phyloP scores from a whole-genome alignment of 2,113 vertebrate species.

The Sitta europaea region DNA sequence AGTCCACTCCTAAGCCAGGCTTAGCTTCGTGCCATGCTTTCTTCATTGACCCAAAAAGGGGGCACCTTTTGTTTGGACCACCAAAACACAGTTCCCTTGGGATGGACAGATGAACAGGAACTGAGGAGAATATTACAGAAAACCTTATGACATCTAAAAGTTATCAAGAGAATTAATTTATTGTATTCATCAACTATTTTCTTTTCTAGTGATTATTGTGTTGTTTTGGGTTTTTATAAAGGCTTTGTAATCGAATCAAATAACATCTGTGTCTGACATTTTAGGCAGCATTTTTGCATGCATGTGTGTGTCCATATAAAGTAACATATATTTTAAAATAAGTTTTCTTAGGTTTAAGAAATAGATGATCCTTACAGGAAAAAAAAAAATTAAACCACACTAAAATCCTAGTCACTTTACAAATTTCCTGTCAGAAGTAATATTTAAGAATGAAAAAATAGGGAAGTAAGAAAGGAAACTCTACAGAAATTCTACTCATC shows the following conservation, averaged over 20 bases:
- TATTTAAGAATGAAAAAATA: background rate
- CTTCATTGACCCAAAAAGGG: background rate
- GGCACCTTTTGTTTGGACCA: background rate
- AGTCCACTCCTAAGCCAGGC: background rate
- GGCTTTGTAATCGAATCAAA: background rate
- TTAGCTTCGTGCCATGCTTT: background rate
- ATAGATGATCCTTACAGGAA: background rate
- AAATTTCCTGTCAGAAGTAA: background rate
- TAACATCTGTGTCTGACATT: background rate
- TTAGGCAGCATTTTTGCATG: background rate
- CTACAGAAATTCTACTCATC: background rate
- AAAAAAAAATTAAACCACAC: background rate
- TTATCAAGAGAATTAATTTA: background rate
- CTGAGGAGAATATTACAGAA: background rate
- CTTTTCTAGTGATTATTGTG: background rate
- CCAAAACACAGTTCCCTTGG: background rate
- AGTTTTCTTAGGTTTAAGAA: background rate
- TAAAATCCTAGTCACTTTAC: background rate
- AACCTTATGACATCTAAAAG: background rate
- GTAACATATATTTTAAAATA: background rate
- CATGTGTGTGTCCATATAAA: background rate
- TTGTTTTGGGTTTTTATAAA: too few species aligned
- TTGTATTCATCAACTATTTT: background rate
- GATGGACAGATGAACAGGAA: background rate
- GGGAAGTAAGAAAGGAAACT: background rate